These are phyloP conservation scores for Pseudachorutes palmiensis DNA, from an alignment of 1,140 invertebrate species.

Conservation along the genomic window DNA sequence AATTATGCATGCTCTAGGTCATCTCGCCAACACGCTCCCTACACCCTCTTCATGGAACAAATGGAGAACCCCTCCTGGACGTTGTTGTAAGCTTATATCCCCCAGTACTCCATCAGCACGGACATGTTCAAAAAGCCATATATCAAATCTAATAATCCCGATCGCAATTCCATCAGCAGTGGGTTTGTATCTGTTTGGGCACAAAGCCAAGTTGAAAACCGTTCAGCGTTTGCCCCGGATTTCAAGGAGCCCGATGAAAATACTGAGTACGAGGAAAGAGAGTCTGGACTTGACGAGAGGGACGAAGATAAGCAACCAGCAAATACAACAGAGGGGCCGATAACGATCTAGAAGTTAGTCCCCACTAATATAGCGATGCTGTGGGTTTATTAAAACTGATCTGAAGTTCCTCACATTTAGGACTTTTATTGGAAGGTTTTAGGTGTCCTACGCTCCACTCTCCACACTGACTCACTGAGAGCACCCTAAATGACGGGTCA, in stretches of 20 bases:
- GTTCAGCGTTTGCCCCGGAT: slow-evolving; percentile 99
- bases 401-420: too few species aligned
- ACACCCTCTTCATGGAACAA: slow-evolving; percentile 96
- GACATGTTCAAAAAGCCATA: too few species aligned
- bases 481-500: too few species aligned
- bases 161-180: slow-evolving; percentile 82
- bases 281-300: slow-evolving; percentile 92
- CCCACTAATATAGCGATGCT: too few species aligned
- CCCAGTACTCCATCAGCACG: too few species aligned
- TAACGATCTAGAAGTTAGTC: too few species aligned
- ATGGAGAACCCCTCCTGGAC: slow-evolving; percentile 91
- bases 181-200: slow-evolving; percentile 99
- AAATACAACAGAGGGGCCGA: too few species aligned
- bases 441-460: too few species aligned
- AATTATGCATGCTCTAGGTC: slow-evolving; percentile 99
- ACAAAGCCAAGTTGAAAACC: slow-evolving; percentile 99
- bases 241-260: slow-evolving; percentile 99
- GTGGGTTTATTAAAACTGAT: too few species aligned
- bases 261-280: slow-evolving; percentile 96
- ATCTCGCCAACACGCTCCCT: slow-evolving; percentile 89
- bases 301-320: slow-evolving; percentile 38
- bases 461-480: too few species aligned
- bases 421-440: too few species aligned
- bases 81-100: slow-evolving; percentile 63
- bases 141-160: too few species aligned